Evolutionary conservation across 2,113 vertebrate species (phyloP), one percentile per base, ranked within the genome.

Genomic region (Blennius ocellaris): DNA sequence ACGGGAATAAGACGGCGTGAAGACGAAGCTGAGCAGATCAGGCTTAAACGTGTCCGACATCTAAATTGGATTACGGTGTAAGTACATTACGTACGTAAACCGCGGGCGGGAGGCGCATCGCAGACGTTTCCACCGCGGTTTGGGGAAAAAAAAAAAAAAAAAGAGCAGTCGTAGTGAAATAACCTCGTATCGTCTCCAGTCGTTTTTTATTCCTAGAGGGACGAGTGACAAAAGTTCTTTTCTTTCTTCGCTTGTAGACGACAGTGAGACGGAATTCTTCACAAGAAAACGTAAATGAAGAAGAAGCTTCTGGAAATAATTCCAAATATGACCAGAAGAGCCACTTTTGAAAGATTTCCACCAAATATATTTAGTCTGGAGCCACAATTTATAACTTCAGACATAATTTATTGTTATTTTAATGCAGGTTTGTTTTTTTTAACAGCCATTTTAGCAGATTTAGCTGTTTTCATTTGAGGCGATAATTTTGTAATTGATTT

Each of bases 21-120:
- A 38, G 40, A 63, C 41, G 6, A 30, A 5, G 62, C 70, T 12
- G 10, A 66, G 73, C 45, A 48, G 68, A 76, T 67, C 36, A 15
- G 21, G 17, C 14, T 52, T 76, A 65, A 76, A 53, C 52, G 53
- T 21, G 52, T 41, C 39, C 69, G 70, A 45, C 61, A 8, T 71
- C 78, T 73, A 51, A 76, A 89, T 57, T 57, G 80, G 80, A 87
- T 83, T 79, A 83, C 15, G 48, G 0, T 15, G 5, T 76, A 66
- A 84, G 59, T 60, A 41, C 59, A 68, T 73, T 84, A 73, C 37
- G 59, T 11, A 67, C 0, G 8, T 69, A 47, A 41, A 73, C 52
- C 39, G 1, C 16, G 48, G 11, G 54, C 15, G 55, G 45, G 11
- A 51, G 38, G 38, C 69, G 2, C 21, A 61, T 48, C 10, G 0